These are phyloP conservation scores for Saccopteryx bilineata DNA, from an alignment of 2,113 vertebrate genomes.

Conservation along the genomic window DNA sequence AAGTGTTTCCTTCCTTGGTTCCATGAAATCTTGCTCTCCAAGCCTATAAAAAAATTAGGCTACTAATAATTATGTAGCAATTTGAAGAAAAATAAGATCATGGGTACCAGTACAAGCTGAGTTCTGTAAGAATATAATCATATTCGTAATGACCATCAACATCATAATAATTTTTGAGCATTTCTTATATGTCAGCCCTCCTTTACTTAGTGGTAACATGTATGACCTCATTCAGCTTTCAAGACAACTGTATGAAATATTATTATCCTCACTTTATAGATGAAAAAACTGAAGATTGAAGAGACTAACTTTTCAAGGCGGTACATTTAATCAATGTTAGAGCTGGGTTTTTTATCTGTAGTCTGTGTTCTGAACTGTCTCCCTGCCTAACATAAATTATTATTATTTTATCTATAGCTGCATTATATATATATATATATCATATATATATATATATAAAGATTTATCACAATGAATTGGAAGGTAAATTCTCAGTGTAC, in stretches of 20 bases:
- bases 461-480: neutral
- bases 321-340: neutral
- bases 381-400: neutral
- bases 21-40: conserved; percentile 23
- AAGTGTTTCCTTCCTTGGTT: neutral
- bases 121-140: neutral
- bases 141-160: neutral
- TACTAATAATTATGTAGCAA: neutral
- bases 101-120: neutral
- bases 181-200: neutral
- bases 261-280: neutral
- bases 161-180: neutral
- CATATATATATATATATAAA: neutral
- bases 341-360: neutral
- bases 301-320: neutral
- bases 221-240: neutral
- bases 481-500: conserved; percentile 14
- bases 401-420: neutral
- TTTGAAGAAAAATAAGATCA: neutral
- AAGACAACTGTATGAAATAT: neutral
- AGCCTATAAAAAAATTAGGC: neutral
- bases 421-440: neutral
- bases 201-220: neutral
- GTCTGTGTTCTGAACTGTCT: neutral
- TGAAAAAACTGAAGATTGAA: neutral